Conservation (phyloP, 2,888 invertebrate species). For the Geophilus truncorum region DNA sequence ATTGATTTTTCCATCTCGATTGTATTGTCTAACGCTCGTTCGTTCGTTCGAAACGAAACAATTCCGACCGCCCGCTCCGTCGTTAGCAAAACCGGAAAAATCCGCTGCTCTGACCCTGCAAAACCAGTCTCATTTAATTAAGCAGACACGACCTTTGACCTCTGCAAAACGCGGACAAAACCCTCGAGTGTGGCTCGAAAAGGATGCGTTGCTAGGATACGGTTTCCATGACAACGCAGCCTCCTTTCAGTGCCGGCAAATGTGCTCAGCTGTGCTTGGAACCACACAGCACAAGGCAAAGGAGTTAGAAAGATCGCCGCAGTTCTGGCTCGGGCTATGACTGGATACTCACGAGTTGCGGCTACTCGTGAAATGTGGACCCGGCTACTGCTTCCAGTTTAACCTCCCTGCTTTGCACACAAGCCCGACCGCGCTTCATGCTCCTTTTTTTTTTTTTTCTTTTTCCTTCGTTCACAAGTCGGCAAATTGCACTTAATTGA, state of each 20-base stretch:
- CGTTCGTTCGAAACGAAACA: neutral
- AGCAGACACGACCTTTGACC: neutral
- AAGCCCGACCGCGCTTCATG: neutral
- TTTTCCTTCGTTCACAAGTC: neutral
- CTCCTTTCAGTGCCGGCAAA: neutral
- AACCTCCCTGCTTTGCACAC: neutral
- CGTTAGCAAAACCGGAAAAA: neutral
- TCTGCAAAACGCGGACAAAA: neutral
- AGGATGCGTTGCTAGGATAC: conserved; percentile 15
- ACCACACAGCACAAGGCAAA: conserved; percentile 2
- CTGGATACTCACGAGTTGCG: neutral
- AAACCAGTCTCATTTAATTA: neutral
- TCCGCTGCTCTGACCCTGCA: neutral
- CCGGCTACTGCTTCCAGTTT: neutral
- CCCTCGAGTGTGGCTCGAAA: neutral
- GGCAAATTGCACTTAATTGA: neutral
- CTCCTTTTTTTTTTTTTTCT: neutral
- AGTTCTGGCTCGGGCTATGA: neutral
- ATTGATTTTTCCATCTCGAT: neutral
- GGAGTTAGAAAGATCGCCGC: neutral
- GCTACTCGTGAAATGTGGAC: neutral
- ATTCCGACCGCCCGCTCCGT: neutral
- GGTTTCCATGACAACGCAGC: conserved; percentile 7
- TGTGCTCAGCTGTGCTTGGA: neutral
- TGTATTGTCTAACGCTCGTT: neutral